Conservation (phyloP, 1,140 invertebrate genomes). For the Oryzaephilus surinamensis region DNA sequence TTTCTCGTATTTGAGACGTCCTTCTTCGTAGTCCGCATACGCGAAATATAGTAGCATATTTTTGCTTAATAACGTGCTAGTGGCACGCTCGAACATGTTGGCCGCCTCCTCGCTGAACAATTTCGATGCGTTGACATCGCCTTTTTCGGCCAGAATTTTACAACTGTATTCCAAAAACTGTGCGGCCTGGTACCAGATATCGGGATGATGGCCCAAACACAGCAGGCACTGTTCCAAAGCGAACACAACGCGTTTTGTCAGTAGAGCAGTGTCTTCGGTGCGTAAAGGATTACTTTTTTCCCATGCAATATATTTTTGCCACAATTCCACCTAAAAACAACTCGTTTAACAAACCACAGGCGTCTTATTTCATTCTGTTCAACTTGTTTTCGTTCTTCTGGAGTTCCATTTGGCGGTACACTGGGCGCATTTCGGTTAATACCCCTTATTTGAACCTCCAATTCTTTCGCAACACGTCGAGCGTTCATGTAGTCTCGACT, state of each 20-base stretch:
- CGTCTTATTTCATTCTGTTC: background rate
- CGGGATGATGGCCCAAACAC: conserved; percentile 93
- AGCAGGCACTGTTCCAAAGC: conserved; percentile 96
- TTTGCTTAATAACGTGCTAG: conserved; percentile 74
- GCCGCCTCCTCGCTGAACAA: conserved; percentile 89
- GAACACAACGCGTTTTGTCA: conserved; percentile 94
- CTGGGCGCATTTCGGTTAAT: conserved; percentile 90
- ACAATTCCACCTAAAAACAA: conserved; percentile 75
- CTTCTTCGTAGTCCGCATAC: conserved; percentile 98
- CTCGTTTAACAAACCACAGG: background rate
- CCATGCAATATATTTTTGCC: conserved; percentile 98
- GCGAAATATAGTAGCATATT: conserved; percentile 95
- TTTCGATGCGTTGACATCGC: conserved; percentile 85
- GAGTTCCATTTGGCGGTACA: conserved; percentile 79
- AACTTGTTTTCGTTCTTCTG: conserved; percentile 87
- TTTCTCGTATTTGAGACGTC: conserved; percentile 91
- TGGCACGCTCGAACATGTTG: conserved; percentile 87
- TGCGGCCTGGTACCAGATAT: conserved; percentile 98
- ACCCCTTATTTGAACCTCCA: conserved; percentile 89
- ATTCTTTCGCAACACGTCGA: conserved; percentile 88
- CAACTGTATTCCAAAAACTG: conserved; percentile 91
- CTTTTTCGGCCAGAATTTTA: conserved; percentile 87
- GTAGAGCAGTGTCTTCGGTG: conserved; percentile 87
- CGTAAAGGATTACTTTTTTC: conserved; percentile 93
- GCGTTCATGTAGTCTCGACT: conserved; percentile 97